Conservation (phyloP, 2,888 invertebrate species). For the Tineola bisselliella region DNA sequence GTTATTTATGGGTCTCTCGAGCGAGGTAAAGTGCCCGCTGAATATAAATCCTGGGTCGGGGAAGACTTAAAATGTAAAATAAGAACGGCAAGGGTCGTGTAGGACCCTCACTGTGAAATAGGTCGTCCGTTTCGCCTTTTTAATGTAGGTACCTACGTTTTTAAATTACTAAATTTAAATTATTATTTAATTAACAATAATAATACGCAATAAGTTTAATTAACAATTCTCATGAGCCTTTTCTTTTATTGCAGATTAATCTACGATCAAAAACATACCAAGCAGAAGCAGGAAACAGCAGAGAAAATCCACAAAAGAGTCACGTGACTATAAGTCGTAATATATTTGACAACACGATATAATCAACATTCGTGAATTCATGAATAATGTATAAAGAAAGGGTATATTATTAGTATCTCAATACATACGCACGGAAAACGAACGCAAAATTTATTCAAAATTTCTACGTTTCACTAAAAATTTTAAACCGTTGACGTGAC, state of each 20-base stretch:
- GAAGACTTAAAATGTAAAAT: constrained; percentile 56
- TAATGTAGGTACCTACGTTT: background rate
- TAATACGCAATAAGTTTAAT: no score
- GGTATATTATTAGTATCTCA: background rate
- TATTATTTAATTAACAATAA: no score
- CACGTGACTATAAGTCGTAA: background rate
- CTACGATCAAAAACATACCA: no score
- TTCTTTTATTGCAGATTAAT: background rate
- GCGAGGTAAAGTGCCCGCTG: constrained; percentile 58
- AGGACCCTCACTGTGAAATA: constrained; percentile 21
- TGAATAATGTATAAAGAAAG: background rate
- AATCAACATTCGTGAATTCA: background rate
- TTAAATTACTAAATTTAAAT: background rate
- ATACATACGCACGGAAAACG: background rate
- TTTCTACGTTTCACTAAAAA: constrained; percentile 34
- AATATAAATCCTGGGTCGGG: constrained; percentile 58
- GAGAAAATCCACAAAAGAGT: no score
- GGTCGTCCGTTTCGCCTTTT: constrained; percentile 18
- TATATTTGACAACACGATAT: background rate
- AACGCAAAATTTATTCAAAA: constrained; percentile 1
- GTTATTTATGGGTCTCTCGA: constrained; percentile 66
- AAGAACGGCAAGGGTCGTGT: constrained; percentile 27
- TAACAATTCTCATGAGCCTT: background rate
- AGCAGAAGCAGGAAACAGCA: no score
- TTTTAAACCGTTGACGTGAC: constrained; percentile 31